Percentiles rank a stretch among this genome's conserved stretches.
Conservation (phyloP, 2,113 vertebrate genomes). For the Gambusia affinis region DNA sequence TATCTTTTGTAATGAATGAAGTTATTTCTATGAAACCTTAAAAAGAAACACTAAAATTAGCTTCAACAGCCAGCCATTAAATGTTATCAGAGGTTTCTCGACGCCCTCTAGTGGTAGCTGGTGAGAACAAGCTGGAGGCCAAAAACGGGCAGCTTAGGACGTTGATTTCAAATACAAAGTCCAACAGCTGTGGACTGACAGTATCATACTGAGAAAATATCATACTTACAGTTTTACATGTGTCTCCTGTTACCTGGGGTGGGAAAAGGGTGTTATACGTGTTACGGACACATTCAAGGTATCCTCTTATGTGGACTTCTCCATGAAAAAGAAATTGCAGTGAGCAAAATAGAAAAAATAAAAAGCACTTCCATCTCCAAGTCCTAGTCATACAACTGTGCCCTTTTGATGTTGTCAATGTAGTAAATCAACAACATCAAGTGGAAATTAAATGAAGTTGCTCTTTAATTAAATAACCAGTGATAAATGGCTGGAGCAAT, state of each 20-base stretch:
- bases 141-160: no score
- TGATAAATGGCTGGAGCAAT: background rate
- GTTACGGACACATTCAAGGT: no score
- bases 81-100: background rate
- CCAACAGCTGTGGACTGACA: background rate
- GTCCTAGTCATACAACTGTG: background rate
- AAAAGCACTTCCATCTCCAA: background rate
- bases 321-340: no score
- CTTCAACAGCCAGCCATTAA: background rate
- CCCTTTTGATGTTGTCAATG: background rate
- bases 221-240: background rate
- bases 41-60: background rate
- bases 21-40: background rate
- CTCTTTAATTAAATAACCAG: background rate
- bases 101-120: conserved; percentile 56
- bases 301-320: no score
- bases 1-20: background rate
- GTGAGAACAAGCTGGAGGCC: background rate
- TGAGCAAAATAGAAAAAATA: background rate
- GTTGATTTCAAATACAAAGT: background rate
- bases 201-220: background rate
- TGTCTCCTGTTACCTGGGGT: background rate
- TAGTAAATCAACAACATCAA: background rate
- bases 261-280: no score
- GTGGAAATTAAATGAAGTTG: background rate